Evolutionary conservation across 2,797 vertebrate genomes (phyloP), one percentile per base, ranked within the genome.

Genomic region (Argya squamiceps): DNA sequence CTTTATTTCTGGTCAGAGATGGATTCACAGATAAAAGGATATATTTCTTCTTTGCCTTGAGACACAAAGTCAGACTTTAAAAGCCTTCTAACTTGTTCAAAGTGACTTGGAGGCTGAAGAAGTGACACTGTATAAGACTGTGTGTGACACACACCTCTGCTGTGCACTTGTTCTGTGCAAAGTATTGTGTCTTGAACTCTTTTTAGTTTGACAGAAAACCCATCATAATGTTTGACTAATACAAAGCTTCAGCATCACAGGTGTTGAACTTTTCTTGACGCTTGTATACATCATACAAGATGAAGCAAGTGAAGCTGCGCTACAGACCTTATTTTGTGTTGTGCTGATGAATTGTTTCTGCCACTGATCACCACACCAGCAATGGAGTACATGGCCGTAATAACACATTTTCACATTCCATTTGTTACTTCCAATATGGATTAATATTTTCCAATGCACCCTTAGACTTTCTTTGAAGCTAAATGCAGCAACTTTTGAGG

Each of bases 1-100:
- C 79, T 69, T 92, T 93, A 67, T 88, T 95, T 77, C 41, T 93
- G 89, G 94, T 88, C 83, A 92, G 76, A 89, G 52, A 90, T 76
- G 63, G 75, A 90, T 92, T 94, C 41, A 18, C 27, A 69, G 91
- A 95, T 95, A 88, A 95, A 93, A 96, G 52, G 34, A 59, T 84
- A 1, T 75, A 46, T 93, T 93, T 94, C 59, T 91, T 88, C 55
- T 86, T 93, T 93, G 44, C 67, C 73, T 90, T 79, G 47, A 81
- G 84, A 89, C 87, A 89, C 26, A 39, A 89, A 92, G 65, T 68
- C 69, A 88, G 58, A 73, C 63, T 96, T 96, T 46, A 90, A 96
- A 94, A 90, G 62, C 69, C 7, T 88, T 88, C 69, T 76, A 22
- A 22, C 50, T 92, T 95, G 73, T 92, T 95, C 65, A 78, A 71